Percentiles rank a stretch among this genome's conserved stretches.
These are phyloP conservation scores for Trachelus troglodyta DNA, from an alignment of 2,888 invertebrate genomes.

Conservation along the genomic window DNA sequence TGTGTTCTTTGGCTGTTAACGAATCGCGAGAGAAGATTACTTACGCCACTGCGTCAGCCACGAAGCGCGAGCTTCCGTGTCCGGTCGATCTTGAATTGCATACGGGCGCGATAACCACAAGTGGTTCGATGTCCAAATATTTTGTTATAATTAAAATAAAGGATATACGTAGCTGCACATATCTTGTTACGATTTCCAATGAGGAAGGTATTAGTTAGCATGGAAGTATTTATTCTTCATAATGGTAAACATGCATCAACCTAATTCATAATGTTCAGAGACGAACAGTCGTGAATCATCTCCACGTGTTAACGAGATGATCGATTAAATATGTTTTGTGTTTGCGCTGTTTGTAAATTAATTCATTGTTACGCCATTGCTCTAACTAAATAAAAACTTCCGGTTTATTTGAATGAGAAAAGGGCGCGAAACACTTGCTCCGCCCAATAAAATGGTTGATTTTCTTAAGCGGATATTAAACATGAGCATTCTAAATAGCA, in stretches of 20 bases:
- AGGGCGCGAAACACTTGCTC: neutral
- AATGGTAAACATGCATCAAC: neutral
- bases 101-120: neutral
- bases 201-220: neutral
- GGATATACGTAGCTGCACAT: neutral
- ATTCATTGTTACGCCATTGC: neutral
- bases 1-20: slow-evolving; percentile 37
- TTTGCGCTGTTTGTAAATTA: neutral
- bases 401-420: neutral
- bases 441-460: neutral
- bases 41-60: slow-evolving; percentile 35
- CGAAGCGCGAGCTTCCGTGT: neutral
- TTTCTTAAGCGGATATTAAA: neutral
- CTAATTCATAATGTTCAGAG: neutral
- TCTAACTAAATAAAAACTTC: neutral
- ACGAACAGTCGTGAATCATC: neutral
- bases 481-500: neutral
- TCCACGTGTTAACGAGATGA: neutral
- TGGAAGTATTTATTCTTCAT: neutral
- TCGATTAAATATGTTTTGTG: neutral
- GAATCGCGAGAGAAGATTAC: slow-evolving; percentile 40
- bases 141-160: neutral
- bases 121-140: neutral
- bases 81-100: neutral
- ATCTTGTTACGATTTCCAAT: neutral